Evolutionary conservation across 2,797 vertebrate genomes (phyloP).

Genomic region (Threskiornis aethiopicus): DNA sequence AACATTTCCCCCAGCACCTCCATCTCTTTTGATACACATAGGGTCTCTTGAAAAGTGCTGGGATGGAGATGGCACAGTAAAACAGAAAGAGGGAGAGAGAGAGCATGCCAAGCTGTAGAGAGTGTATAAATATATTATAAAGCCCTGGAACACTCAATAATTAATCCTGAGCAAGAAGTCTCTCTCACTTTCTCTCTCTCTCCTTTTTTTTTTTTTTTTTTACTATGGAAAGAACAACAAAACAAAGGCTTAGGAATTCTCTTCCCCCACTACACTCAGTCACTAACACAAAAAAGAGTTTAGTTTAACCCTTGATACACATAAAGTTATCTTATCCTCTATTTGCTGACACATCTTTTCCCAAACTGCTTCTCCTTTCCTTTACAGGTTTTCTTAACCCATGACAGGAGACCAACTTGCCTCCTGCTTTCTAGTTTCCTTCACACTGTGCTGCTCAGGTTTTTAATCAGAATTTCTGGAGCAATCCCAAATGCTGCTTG

Average conservation of each 20-base stretch:
- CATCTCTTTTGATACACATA: neutral
- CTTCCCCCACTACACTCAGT: neutral
- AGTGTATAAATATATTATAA: conserved; percentile 54
- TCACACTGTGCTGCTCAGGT: neutral
- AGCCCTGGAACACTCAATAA: conserved; percentile 35
- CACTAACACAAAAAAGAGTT: neutral
- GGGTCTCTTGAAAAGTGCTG: neutral
- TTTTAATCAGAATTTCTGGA: conserved; percentile 1
- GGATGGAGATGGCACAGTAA: neutral
- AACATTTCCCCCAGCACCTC: neutral
- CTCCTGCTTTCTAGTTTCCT: neutral
- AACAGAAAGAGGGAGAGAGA: neutral
- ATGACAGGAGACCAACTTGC: neutral
- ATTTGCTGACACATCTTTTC: neutral
- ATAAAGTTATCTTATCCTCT: neutral
- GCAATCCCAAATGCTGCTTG: neutral
- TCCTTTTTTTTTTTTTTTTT: neutral
- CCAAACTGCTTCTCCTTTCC: neutral
- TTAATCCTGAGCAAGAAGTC: conserved; percentile 38
- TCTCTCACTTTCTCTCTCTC: neutral
- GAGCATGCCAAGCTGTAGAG: neutral
- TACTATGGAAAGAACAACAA: neutral
- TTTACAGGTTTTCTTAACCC: neutral
- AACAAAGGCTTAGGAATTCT: neutral
- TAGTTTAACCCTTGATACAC: neutral